Percentiles rank a stretch among this genome's conserved stretches.
Evolutionary conservation across 2,888 invertebrate species (phyloP).

Genomic region (Cephonodes hylas): DNA sequence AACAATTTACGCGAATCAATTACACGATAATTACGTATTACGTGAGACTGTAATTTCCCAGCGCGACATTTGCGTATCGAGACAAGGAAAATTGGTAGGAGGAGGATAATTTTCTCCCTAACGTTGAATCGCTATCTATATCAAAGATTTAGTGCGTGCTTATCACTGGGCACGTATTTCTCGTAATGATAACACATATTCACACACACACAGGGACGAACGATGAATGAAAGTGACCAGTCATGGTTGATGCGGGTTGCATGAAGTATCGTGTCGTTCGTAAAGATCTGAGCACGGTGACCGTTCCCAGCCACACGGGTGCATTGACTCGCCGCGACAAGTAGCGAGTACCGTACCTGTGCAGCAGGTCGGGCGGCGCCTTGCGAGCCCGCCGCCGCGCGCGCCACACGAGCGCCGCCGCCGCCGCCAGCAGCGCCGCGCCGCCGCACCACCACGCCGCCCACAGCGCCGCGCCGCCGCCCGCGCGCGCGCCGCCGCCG

Average conservation of each 20-base stretch:
- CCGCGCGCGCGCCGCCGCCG: background rate
- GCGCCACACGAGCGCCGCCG: slow-evolving; percentile 22
- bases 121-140: too few relatives aligned
- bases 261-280: too few relatives aligned
- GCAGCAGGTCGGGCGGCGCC: slow-evolving; percentile 32
- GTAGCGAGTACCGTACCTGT: slow-evolving; percentile 26
- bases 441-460: slow-evolving; percentile 19
- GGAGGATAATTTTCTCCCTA: too few relatives aligned
- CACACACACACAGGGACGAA: too few relatives aligned
- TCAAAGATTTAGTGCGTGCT: too few relatives aligned
- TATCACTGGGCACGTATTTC: too few relatives aligned
- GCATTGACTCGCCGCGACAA: too few relatives aligned
- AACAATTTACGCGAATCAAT: background rate
- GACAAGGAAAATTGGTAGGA: background rate
- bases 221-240: too few relatives aligned
- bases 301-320: too few relatives aligned
- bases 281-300: too few relatives aligned
- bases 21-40: background rate
- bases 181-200: too few relatives aligned
- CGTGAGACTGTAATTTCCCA: background rate
- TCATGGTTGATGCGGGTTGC: too few relatives aligned
- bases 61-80: background rate
- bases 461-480: slow-evolving; percentile 10
- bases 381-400: slow-evolving; percentile 20
- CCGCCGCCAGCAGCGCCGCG: slow-evolving; percentile 18